Evolutionary conservation across 2,797 vertebrate species (phyloP).

Genomic region (Sebastes diploproa): DNA sequence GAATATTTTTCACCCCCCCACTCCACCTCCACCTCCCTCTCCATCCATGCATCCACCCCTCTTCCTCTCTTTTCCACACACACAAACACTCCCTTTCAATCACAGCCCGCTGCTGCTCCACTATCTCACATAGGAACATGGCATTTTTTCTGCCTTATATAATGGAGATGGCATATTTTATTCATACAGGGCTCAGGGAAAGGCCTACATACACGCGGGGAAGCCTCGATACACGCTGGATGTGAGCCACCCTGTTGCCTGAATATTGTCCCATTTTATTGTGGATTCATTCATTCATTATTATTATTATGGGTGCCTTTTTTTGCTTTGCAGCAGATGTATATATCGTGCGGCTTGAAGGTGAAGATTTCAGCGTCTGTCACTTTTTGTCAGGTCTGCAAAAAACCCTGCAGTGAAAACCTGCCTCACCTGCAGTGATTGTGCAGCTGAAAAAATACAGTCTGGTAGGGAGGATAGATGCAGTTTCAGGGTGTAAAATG

Average conservation of each 20-base stretch:
- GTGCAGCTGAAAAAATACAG: background rate
- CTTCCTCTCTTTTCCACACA: background rate
- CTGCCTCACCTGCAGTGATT: constrained; percentile 18
- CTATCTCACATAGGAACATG: background rate
- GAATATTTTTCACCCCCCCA: background rate
- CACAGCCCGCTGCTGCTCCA: constrained; percentile 33
- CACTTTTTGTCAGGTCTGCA: constrained; percentile 13
- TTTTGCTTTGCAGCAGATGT: constrained; percentile 9
- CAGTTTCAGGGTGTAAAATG: background rate
- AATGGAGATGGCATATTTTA: constrained; percentile 68
- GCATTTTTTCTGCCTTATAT: constrained; percentile 55
- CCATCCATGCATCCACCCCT: background rate
- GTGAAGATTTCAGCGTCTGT: background rate
- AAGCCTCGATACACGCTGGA: constrained; percentile 24
- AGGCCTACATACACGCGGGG: constrained; percentile 31
- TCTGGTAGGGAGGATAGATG: background rate
- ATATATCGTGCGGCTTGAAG: background rate
- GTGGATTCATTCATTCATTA: background rate
- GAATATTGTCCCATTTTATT: background rate
- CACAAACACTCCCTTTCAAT: constrained; percentile 14
- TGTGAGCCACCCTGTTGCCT: constrained; percentile 42
- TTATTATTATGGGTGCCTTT: background rate
- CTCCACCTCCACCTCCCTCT: too few relatives aligned
- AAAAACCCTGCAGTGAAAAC: constrained; percentile 23
- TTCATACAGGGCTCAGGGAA: constrained; percentile 48